Conservation (phyloP, 2,888 invertebrate genomes). For the Meghimatium bilineatum region DNA sequence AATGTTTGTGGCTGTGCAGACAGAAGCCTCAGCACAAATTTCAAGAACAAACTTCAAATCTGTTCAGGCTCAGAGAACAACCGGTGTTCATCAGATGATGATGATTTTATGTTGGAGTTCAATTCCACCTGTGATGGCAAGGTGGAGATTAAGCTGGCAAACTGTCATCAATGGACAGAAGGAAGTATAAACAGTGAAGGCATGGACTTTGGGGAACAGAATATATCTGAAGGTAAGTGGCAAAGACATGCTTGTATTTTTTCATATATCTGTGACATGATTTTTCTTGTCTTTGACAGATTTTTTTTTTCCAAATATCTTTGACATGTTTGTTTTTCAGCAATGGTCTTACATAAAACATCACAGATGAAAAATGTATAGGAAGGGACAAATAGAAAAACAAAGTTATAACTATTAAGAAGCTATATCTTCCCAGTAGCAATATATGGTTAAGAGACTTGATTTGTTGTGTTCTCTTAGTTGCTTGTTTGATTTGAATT, state of each 20-base stretch:
- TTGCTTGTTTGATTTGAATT: no score
- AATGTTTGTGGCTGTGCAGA: not conserved
- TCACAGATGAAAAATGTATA: no score
- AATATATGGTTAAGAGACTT: no score
- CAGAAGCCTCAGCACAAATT: slow-evolving; percentile 39
- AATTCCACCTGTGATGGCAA: slow-evolving; percentile 42
- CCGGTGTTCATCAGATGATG: slow-evolving; percentile 18
- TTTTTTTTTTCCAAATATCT: no score
- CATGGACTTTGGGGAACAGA: slow-evolving; percentile 37
- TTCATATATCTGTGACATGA: not conserved
- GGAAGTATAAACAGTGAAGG: slow-evolving; percentile 5
- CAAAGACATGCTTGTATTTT: not conserved
- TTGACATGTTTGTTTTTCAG: no score
- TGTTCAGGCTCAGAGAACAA: not conserved
- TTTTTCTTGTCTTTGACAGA: no score
- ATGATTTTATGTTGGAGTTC: slow-evolving; percentile 48
- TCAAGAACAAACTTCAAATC: slow-evolving; percentile 47
- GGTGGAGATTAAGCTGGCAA: slow-evolving; percentile 44
- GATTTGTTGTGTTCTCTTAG: no score
- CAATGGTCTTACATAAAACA: no score
- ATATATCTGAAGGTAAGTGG: slow-evolving; percentile 7
- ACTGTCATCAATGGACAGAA: slow-evolving; percentile 12
- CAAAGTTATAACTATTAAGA: no score
- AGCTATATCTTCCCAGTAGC: no score
- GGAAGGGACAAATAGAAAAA: no score